phyloP scores from a whole-genome alignment of 2,888 invertebrate species.

The Cerastis rubricosa region DNA sequence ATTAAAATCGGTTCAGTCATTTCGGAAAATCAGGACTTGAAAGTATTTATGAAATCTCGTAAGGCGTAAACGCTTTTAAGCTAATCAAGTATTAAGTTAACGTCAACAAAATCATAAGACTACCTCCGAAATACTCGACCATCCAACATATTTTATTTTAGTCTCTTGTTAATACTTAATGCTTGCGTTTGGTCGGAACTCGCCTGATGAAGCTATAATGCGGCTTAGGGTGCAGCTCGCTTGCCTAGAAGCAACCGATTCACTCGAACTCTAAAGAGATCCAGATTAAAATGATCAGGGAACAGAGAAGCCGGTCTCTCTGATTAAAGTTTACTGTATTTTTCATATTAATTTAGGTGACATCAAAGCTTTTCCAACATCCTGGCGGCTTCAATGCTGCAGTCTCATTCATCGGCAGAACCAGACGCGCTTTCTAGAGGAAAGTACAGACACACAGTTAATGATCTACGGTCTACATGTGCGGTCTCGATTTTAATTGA shows the following conservation, averaged over 20 bases:
- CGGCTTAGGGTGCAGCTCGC: accelerated
- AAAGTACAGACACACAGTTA: slow-evolving; percentile 29
- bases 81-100: too few relatives aligned
- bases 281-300: too few relatives aligned
- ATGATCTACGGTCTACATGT: slow-evolving; percentile 16
- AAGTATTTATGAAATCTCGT: too few relatives aligned
- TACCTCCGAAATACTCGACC: neutral
- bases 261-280: too few relatives aligned
- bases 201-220: neutral
- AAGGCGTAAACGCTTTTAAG: too few relatives aligned
- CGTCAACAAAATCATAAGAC: too few relatives aligned
- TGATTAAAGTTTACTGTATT: neutral
- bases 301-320: too few relatives aligned
- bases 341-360: slow-evolving; percentile 11
- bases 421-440: slow-evolving; percentile 40
- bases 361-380: slow-evolving; percentile 10
- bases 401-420: neutral
- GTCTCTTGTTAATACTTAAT: neutral
- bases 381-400: neutral
- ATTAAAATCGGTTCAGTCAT: too few relatives aligned
- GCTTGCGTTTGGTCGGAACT: neutral
- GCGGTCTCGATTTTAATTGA: slow-evolving; percentile 17
- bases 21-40: too few relatives aligned
- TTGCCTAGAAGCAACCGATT: too few relatives aligned
- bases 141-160: neutral